Conservation (phyloP, 2,888 invertebrate genomes). For the Halocaridina rubra region DNA sequence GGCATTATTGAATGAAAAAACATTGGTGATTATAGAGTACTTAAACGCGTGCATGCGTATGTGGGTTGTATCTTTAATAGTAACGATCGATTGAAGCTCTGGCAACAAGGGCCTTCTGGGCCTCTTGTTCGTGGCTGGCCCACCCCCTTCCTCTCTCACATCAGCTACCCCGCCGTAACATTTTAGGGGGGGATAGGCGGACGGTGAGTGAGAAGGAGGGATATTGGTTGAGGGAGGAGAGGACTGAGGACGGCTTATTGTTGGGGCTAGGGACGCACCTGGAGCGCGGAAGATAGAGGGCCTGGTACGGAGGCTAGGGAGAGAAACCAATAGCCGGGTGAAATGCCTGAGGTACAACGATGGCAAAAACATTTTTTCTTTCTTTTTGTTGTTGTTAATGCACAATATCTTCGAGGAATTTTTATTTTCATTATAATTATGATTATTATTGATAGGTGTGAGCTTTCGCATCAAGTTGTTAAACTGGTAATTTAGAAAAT, state of each 20-base stretch:
- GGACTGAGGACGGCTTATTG: neutral
- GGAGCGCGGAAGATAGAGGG: neutral
- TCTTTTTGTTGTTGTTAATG: too few relatives aligned
- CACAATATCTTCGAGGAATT: too few relatives aligned
- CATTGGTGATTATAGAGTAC: too few relatives aligned
- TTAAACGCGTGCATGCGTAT: neutral
- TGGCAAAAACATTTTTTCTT: too few relatives aligned
- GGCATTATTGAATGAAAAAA: too few relatives aligned
- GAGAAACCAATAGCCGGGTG: neutral
- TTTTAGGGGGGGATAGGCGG: neutral
- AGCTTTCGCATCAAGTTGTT: too few relatives aligned
- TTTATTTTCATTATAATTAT: too few relatives aligned
- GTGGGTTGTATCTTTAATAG: neutral
- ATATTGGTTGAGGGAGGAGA: neutral
- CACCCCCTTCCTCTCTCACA: neutral
- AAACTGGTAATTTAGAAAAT: too few relatives aligned
- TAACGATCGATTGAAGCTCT: neutral
- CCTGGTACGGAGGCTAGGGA: too few relatives aligned
- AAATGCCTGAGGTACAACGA: neutral
- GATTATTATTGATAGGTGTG: too few relatives aligned
- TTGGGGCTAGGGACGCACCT: neutral
- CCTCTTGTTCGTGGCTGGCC: neutral
- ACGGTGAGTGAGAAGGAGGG: neutral
- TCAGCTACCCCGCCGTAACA: neutral
- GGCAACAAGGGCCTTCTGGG: neutral